Base-by-base conservation (phyloP, 2,888 invertebrate genomes). In the Cantharis flavilabris region DNA sequence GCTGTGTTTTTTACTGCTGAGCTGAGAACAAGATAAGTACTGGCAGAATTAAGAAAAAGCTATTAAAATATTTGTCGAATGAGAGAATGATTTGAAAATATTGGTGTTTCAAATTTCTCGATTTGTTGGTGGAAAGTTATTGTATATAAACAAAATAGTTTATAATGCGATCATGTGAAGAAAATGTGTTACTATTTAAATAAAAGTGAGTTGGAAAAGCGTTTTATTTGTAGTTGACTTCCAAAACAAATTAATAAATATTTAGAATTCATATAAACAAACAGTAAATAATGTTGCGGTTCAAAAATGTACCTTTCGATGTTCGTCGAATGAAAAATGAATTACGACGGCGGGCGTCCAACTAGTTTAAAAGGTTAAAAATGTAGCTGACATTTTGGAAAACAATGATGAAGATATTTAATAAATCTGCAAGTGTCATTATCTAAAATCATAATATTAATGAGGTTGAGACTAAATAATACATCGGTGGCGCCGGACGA, bases 381-480 rank as follows among this genome's bases (percentile, higher is more conserved):
- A 69, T 71, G 71, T 72, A 75, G 75, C 77, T 73, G 76, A 78
- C 80, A 80, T 70, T 65, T 71, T 78, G 72, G 77, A 77, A 74
- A 75, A 76, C 74, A 77, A 75, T 79, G 75, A 72, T 75, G 20
- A 75, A 76, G 76, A 79, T 49, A 49, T 49, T 77, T 79, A 79
- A 80, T 78, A 80, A 79, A 79, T 77, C 77, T 70, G 72, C 79
- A 72, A 28, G 76, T 70, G 76, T 78, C 72, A 77, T 75, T 80
- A 80, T 80, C 80, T 79, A 69, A 79, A 80, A 76, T 78, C 79
- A 71, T 73, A 77, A 78, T 80, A 76, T 79, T 77, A 77, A 80
- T 80, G 80, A 77, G 72, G 73, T 78, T 80, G 76, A 79, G 79
- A 79, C 75, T 77, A 71, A 79, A 77, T 79, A 79, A 75, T 72